Base-by-base conservation (phyloP, 2,113 vertebrate species). In the Chaetorhynchus papuensis region DNA sequence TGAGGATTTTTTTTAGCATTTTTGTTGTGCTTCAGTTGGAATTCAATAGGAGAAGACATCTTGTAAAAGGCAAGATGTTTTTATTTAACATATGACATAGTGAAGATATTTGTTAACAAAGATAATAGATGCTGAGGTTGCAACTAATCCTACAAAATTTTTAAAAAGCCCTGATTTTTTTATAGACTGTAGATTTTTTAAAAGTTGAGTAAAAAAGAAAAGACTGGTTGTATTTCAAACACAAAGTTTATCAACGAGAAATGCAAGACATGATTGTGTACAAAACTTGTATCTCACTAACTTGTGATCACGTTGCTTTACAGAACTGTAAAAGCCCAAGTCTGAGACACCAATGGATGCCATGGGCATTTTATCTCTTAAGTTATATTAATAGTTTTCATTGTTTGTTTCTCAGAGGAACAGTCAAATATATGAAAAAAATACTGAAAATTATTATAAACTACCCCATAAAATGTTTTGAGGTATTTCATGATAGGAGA, bases 21-120 rank as follows among this genome's bases (percentile, higher is more conserved):
- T 89, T 74, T 91, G 71, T 82, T 92, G 60, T 83, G 57, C 77
- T 94, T 96, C 37, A 77, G 71, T 88, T 95, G 50, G 72, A 66
- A 90, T 60, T 59, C 49, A 85, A 30, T 47, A 61, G 64, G 56
- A 91, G 87, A 87, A 91, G 87, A 92, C 52, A 94, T 66, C 76
- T 92, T 94, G 76, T 82, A 96, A 93, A 94, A 79, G 71, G 61
- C 45, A 95, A 54, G 15, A 65, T 35, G 61, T 78, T 47, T 92
- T 93, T 93, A 47, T 68, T 83, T 77, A 63, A 92, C 23, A 35
- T 64, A 60, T 50, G n/a, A 70, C 12, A 45, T 31, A 57, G 31
- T 37, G 39, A 84, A 70, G 31, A 35, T 69, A 61, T 0, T 86
- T 54, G 27, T 74, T 95, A 93, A 87, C 39, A 87, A 69, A 93